Base-by-base conservation (phyloP, 2,888 invertebrate genomes). In the Pyrrhia umbra region DNA sequence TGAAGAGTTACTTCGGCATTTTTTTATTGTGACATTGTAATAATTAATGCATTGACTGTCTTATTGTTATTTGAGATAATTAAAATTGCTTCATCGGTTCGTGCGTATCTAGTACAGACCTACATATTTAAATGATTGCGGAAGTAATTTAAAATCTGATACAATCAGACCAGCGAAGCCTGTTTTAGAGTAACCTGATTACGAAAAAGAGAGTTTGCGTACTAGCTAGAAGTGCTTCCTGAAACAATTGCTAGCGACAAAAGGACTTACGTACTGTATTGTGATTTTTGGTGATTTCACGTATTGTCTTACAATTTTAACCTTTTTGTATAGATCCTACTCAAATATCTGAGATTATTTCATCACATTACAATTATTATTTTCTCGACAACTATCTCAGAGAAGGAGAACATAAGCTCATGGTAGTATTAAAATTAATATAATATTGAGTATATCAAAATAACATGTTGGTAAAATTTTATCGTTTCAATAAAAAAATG, bases 121-220 rank as follows among this genome's bases (percentile, higher is more conserved):
- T 76, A 78, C 70, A 58, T 79, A 80, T 69, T 73, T 73, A 73
- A 79, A 79, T 78, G 55, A 76, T 71, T 76, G 67, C 79, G 79
- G 79, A 79, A 79, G 81, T 80, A 69, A 71, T 78, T 73, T 73
- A 50, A 73, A 62, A 64, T 69, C 57, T 62, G 55, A 71, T 71
- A 78, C 67, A 77, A 72, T 76, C 66, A 54, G 60, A 61, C 52
- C 59, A 58, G 47, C 25, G 51, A 65, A 62, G 66, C 66, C 71
- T 79, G 63, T 77, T 81, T 68, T 73, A 68, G 63, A 63, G 58
- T 63, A 68, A 61, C 43, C 49, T 46, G 60, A 61, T 72, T 59
- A 59, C 58, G 61, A 64, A 68, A 70, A 65, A 64, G 49, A 60
- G 23, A 59, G 43, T 64, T 68, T 52, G 51, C 65, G 42, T 63